Conservation (phyloP, 1,140 invertebrate species). For the Papilio polyxenes region DNA sequence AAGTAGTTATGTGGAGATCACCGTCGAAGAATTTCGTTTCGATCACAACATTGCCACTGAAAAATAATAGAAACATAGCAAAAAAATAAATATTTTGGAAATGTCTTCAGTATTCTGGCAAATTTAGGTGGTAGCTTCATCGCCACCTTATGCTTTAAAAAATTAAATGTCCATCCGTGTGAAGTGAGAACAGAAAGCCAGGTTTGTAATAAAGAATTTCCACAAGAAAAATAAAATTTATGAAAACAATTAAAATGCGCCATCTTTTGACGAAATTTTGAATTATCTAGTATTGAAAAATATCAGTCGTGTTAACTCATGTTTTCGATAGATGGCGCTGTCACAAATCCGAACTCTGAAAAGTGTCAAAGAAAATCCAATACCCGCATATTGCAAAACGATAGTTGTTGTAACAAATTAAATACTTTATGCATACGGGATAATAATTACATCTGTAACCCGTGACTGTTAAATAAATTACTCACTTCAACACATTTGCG, state of each 20-base stretch:
- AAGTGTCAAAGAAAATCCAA: neutral
- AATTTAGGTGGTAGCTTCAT: too few species aligned
- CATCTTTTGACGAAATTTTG: neutral
- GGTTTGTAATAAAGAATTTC: too few species aligned
- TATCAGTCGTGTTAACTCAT: neutral
- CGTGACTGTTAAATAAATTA: constrained; percentile 63
- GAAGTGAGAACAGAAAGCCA: too few species aligned
- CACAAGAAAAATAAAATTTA: too few species aligned
- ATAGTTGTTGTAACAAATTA: too few species aligned
- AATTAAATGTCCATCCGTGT: too few species aligned
- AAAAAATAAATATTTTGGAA: too few species aligned
- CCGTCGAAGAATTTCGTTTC: constrained; percentile 99
- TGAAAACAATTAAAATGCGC: neutral
- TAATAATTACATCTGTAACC: neutral
- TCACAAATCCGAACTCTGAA: neutral
- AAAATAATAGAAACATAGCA: constrained; percentile 82
- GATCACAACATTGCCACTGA: constrained; percentile 98
- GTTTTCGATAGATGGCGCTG: neutral
- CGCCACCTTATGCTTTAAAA: too few species aligned
- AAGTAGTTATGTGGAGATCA: constrained; percentile 96
- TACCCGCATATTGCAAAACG: neutral
- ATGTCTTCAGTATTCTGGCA: too few species aligned
- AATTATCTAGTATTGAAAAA: too few species aligned
- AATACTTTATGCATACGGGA: neutral
- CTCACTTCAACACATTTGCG: constrained; percentile 93